Base-by-base conservation (phyloP, 2,797 vertebrate species). In the Catamblyrhynchus diadema region DNA sequence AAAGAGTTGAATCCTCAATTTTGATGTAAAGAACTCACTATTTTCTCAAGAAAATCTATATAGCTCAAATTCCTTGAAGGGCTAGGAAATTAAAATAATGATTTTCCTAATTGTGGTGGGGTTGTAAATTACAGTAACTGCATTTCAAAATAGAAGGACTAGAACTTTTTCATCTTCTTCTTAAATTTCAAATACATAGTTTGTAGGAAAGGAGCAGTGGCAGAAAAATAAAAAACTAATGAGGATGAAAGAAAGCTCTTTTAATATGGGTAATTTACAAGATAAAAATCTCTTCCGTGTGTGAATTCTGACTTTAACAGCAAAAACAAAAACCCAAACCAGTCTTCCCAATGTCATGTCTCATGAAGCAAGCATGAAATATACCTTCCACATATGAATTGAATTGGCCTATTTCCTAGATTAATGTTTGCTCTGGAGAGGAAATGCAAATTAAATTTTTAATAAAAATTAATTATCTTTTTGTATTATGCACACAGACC, bases 401-500 rank as follows among this genome's bases (percentile, higher is more conserved):
- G 72, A 70, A 51, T 15, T 32, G 45, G 18, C 6, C 30, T 70
- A 14, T 71, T 90, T 23, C 10, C 37, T 74, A 70, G 21, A 73
- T 60, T 73, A 60, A 44, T 56, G 28, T 23, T 66, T 19, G 4
- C 60, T 67, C 9, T 41, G 24, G 32, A 71, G 10, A 73, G 32
- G 25, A 90, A 93, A 77, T 0, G 1, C 3, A 66, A 85, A 80
- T 60, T 10, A 80, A 35, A 5, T 35, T 71, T 88, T 89, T 28
- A 45, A 87, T 39, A 30, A 54, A 73, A 90, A 81, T 48, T 41
- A 64, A 69, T 85, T 59, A n/a, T 83, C 70, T 80, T 13, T 85
- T 85, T 81, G 17, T 19, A 75, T 57, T 53, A 81, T 33, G 14
- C 41, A 66, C 44, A 67, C 7, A 74, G 21, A 77, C 9, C 8